Conservation (phyloP, 2,888 invertebrate genomes). For the Plebejus melissa region DNA sequence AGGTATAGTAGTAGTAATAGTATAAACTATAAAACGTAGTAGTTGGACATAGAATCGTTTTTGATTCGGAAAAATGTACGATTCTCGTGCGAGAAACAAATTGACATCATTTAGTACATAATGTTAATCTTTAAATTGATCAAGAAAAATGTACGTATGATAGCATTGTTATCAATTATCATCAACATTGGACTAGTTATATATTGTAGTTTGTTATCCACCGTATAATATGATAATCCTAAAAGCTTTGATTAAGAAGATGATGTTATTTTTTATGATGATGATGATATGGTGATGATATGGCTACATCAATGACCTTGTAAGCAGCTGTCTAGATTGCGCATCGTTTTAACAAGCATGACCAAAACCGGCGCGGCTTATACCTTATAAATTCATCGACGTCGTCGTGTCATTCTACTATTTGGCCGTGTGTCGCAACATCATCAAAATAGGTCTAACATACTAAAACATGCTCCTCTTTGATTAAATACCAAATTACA, state of each 20-base stretch:
- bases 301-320: neutral
- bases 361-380: neutral
- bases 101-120: too few species aligned
- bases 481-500: neutral
- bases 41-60: too few species aligned
- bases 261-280: neutral
- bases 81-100: too few species aligned
- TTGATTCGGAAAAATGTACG: too few species aligned
- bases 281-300: neutral
- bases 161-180: too few species aligned
- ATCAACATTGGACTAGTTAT: too few species aligned
- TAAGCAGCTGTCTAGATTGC: conserved; percentile 4
- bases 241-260: neutral
- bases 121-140: too few species aligned
- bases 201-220: too few species aligned
- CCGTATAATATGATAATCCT: too few species aligned
- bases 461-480: neutral
- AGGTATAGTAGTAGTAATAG: too few species aligned
- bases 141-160: too few species aligned
- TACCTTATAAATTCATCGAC: conserved; percentile 14
- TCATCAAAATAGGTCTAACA: neutral
- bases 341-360: neutral
- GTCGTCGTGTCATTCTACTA: neutral
- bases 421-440: neutral
- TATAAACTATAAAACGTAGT: too few species aligned